Conservation (phyloP, 2,113 vertebrate species). For the Casuarius casuarius region DNA sequence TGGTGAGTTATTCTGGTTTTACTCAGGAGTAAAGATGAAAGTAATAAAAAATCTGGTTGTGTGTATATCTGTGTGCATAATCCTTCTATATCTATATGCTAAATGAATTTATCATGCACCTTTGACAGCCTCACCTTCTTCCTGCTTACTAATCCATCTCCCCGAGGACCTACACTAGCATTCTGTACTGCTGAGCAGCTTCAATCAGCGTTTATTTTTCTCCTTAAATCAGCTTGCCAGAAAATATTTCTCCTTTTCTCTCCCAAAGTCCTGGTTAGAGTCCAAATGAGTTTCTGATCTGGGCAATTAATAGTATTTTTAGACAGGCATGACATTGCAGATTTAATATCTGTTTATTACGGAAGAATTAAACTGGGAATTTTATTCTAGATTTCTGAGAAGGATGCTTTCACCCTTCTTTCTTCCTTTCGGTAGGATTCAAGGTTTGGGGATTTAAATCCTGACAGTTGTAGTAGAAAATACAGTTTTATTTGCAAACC, state of each 20-base stretch:
- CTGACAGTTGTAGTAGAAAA: background rate
- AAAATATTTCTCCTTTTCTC: slow-evolving; percentile 16
- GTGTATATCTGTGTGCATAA: slow-evolving; percentile 63
- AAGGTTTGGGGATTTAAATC: background rate
- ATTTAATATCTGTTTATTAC: background rate
- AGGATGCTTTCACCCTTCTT: background rate
- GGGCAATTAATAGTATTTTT: slow-evolving; percentile 12
- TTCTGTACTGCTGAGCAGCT: slow-evolving; percentile 55
- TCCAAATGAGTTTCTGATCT: background rate
- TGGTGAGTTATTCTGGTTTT: slow-evolving; percentile 36
- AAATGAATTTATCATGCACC: slow-evolving; percentile 73
- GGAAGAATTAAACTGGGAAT: background rate
- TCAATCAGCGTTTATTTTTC: slow-evolving; percentile 59
- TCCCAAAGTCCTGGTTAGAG: background rate
- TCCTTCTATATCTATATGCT: slow-evolving; percentile 65
- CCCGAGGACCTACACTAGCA: slow-evolving; percentile 43
- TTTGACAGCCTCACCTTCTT: slow-evolving; percentile 71
- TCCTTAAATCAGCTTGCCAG: slow-evolving; percentile 26
- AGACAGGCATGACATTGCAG: background rate
- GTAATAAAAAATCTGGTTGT: slow-evolving; percentile 58
- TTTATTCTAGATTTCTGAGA: background rate
- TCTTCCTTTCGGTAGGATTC: background rate
- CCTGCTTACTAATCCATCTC: slow-evolving; percentile 64
- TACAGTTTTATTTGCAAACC: background rate
- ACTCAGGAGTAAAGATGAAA: slow-evolving; percentile 31